phyloP scores from a whole-genome alignment of 2,888 invertebrate species.

The Vandiemenella viatica region DNA sequence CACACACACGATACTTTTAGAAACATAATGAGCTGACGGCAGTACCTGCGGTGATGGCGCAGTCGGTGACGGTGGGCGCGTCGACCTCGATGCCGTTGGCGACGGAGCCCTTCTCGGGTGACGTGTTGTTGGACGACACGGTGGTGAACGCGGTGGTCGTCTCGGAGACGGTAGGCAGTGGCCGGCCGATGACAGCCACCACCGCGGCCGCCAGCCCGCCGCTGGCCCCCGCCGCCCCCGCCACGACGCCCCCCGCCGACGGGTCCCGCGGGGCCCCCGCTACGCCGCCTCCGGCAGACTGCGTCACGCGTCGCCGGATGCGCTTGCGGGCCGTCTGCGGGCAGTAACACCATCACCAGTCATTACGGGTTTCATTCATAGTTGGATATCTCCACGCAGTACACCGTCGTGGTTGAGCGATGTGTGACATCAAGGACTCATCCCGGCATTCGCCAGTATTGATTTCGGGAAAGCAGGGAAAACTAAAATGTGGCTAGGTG shows the following conservation, averaged over 20 bases:
- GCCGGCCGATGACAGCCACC: constrained; percentile 52
- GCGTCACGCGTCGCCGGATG: constrained; percentile 53
- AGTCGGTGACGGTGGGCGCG: constrained; percentile 36
- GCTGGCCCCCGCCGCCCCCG: constrained; percentile 48
- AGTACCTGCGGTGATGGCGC: constrained; percentile 2
- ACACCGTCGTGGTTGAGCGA: no score
- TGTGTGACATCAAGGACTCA: no score
- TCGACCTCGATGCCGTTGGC: constrained; percentile 47
- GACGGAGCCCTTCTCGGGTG: constrained; percentile 59
- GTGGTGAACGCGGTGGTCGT: constrained; percentile 46
- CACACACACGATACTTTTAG: no score
- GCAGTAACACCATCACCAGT: no score
- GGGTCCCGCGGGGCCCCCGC: constrained; percentile 25
- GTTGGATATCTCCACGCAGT: no score
- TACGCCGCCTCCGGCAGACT: constrained; percentile 27
- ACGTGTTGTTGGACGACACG: constrained; percentile 43
- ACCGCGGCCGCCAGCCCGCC: constrained; percentile 59
- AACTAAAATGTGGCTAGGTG: no score
- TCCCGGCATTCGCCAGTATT: no score
- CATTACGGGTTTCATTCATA: no score
- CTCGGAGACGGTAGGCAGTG: constrained; percentile 52
- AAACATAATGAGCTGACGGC: no score
- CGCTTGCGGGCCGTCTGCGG: constrained; percentile 74
- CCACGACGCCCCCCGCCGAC: constrained; percentile 36
- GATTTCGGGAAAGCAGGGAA: no score